Evolutionary conservation across 35 echinoderm and acorn worm species (phyloP), one percentile per base, ranked within the genome.

Genomic region (Patiria miniata): DNA sequence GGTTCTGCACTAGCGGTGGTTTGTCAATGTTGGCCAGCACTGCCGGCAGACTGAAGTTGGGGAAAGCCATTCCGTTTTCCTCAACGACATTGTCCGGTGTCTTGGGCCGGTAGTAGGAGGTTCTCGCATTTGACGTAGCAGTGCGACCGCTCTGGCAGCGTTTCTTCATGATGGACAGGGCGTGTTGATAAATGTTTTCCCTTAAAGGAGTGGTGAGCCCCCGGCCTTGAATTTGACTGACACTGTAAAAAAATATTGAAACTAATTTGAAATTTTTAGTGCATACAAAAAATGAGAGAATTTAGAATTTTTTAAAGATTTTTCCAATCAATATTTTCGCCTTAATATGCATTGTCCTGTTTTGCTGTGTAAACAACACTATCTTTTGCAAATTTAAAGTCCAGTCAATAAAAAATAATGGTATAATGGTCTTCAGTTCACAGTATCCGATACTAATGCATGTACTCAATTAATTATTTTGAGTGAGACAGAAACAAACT

Each of bases 141-240:
- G 61, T 83, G 39, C 38, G 44, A 37, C 22, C 29, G 37, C 78
- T 83, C 22, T 44, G 52, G 73, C 87, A 82, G 40, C 87, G 87
- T 40, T 83, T 90, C 19, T 68, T 37, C 47, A 90, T 90, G 40
- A 90, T 57, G 55, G 58, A 40, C 32, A 90, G 37, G 18, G 87
- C 87, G 39, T 90, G 87, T 12, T 90, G 22, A 34, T 90, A 90
- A 39, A 90, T 82, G 40, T 80, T 80, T 16, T 90, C 79, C 21
- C 87, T 79, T 8, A 78, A 81, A 6, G 51, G 87, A 23, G 78
- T 89, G 61, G 39, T 32, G 40, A 81, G 21, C 22, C 77, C 78
- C n/a, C 30, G 77, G 6, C 19, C 44, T 36, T 89, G 78, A 50
- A 89, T 56, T 26, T 51, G 51, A 56, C 85, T 81, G 52, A 78